Conservation (phyloP, 2,888 invertebrate genomes). For the Zeuzera pyrina region DNA sequence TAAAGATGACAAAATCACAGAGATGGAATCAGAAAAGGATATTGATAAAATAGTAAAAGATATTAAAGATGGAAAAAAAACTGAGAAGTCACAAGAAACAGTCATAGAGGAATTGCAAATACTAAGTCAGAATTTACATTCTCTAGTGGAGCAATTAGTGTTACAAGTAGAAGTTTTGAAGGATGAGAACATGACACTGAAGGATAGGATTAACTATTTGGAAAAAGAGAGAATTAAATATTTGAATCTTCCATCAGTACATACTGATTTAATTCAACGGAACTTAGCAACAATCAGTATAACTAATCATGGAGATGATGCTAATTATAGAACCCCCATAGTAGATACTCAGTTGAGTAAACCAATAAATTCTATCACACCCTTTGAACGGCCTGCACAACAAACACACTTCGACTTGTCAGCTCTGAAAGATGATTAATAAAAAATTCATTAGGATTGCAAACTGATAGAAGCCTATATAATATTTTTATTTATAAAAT, state of each 20-base stretch:
- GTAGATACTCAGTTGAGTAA: conserved; percentile 20
- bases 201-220: conserved; percentile 68
- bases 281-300: conserved; percentile 21
- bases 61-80: conserved; percentile 56
- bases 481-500: too few species aligned
- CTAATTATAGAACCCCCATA: conserved; percentile 22
- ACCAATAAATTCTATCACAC: conserved; percentile 8
- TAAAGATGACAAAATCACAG: conserved; percentile 29
- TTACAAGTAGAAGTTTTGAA: conserved; percentile 77
- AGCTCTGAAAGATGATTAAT: conserved; percentile 38
- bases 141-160: conserved; percentile 71
- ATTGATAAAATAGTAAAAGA: conserved; percentile 14
- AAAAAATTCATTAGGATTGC: too few species aligned
- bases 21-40: conserved; percentile 7
- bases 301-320: conserved; percentile 23
- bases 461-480: too few species aligned
- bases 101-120: conserved; percentile 79
- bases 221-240: conserved; percentile 69
- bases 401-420: conserved; percentile 49
- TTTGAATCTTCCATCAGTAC: conserved; percentile 39
- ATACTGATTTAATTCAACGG: conserved; percentile 29
- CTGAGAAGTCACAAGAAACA: conserved; percentile 74
- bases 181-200: conserved; percentile 74
- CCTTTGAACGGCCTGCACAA: conserved; percentile 23
- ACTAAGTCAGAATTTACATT: conserved; percentile 74